Base-by-base conservation (phyloP, 1,140 invertebrate genomes). In the Lordiphosa collinella region DNA sequence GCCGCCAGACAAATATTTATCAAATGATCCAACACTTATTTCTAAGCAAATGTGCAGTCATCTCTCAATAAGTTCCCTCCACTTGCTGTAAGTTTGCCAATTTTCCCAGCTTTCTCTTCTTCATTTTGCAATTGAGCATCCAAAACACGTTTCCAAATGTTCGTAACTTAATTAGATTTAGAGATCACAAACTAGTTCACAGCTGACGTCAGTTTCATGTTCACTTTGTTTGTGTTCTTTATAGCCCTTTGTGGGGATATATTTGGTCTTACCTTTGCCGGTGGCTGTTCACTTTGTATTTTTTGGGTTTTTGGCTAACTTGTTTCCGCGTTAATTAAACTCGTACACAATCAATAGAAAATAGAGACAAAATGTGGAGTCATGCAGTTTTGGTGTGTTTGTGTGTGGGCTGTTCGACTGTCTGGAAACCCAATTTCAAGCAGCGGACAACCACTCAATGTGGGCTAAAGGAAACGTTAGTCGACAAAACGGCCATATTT, bases 401-500 rank as follows among this genome's bases (percentile, higher is more conserved):
- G 14, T 22, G 18, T 41, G 63, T 55, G 63, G 62, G 53, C 16
- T 18, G 78, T 38, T 31, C 48, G 16, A 41, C 35, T 50, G 76
- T 82, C 78, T 80, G 76, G 71, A 58, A 69, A 71, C 76, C 73
- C 76, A 76, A 76, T 71, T 76, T 14, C 60, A 46, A 58, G 62
- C 69, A 49, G 49, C 64, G 73, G 67, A 41, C 68, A 59, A 29
- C 22, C 25, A 53, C 62, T 58, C 35, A 29, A 63, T 84, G 76
- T 82, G 76, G 76, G 76, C 76, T 72, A 84, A 84, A 82, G 78
- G 76, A 84, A 82, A 79, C 62, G 55, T 29, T 66, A 32, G 44
- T 16, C 52, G 34, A 36, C 25, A 29, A 29, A 29, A 29, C 25
- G 25, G 38, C 48, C 76, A 55, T 72, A 76, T 84, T 84, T 82